A percentile compares a stretch with the other conserved stretches of the same genome.
Conservation (phyloP, 1,140 invertebrate species). For the Paraescarpia echinospica region DNA sequence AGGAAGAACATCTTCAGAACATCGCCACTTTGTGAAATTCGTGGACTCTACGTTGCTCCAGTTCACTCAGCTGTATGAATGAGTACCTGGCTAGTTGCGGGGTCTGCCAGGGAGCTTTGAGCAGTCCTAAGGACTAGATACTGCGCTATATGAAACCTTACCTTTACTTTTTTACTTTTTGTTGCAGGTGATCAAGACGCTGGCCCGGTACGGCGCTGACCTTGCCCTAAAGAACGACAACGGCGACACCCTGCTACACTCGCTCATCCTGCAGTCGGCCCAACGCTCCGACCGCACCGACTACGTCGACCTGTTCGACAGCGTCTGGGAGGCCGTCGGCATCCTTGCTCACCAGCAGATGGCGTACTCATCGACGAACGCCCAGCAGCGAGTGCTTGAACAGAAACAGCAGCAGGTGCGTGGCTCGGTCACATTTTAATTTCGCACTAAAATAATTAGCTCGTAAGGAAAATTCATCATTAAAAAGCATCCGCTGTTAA, state of each 20-base stretch:
- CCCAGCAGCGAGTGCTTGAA: slow-evolving; percentile 21
- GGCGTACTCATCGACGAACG: slow-evolving; percentile 20
- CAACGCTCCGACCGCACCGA: slow-evolving; percentile 8
- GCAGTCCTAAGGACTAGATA: no score
- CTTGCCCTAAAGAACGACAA: slow-evolving; percentile 18
- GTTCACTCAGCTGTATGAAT: no score
- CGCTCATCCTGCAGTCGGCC: slow-evolving; percentile 23
- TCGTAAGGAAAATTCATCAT: no score
- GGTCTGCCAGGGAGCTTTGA: no score
- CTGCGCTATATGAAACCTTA: no score
- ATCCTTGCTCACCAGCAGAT: slow-evolving; percentile 19
- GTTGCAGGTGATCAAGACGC: slow-evolving; percentile 27
- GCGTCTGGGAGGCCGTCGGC: slow-evolving; percentile 20
- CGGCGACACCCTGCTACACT: slow-evolving; percentile 26
- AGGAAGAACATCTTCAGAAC: no score
- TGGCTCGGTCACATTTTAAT: no score
- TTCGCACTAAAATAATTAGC: no score
- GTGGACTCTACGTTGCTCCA: no score
- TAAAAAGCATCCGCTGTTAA: no score
- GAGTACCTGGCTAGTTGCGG: no score
- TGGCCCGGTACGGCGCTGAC: slow-evolving; percentile 24
- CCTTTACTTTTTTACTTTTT: neutral
- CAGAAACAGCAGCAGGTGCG: slow-evolving; percentile 17
- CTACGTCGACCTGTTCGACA: slow-evolving; percentile 23
- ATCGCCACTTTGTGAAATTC: no score